Evolutionary conservation across 2,888 invertebrate species (phyloP).

Genomic region (Nephrotoma guestfalica): DNA sequence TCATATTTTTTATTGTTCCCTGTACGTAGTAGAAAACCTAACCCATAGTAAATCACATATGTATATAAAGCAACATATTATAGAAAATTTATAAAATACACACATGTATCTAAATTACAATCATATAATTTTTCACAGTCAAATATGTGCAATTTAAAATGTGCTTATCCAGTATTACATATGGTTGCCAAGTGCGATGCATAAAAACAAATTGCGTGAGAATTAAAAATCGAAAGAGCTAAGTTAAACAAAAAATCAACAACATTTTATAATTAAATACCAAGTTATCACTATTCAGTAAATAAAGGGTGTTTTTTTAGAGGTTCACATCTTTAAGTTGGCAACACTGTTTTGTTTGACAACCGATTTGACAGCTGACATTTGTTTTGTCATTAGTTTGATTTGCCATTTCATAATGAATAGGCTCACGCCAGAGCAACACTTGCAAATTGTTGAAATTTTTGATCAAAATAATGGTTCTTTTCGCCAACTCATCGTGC

Average conservation of each 20-base stretch:
- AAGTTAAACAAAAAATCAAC: background rate
- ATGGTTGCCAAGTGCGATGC: background rate
- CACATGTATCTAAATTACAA: background rate
- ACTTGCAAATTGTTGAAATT: too few species aligned
- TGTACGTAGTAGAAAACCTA: background rate
- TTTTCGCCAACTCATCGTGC: too few species aligned
- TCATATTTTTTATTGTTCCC: background rate
- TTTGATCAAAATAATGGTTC: too few species aligned
- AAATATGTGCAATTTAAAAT: background rate
- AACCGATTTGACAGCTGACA: too few species aligned
- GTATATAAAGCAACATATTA: background rate
- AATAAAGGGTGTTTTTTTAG: too few species aligned
- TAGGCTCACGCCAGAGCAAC: too few species aligned
- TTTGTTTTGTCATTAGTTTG: too few species aligned
- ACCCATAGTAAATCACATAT: background rate
- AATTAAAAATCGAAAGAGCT: background rate
- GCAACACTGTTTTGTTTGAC: too few species aligned
- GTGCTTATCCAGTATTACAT: background rate
- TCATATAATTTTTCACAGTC: background rate
- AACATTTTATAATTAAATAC: background rate
- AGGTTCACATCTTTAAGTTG: too few species aligned
- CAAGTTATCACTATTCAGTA: background rate
- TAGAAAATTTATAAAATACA: too few species aligned
- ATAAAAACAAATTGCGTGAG: background rate
- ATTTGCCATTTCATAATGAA: too few species aligned